Percentiles rank a stretch among this genome's conserved stretches.
Conservation (phyloP, 2,888 invertebrate genomes). For the Timema podura region DNA sequence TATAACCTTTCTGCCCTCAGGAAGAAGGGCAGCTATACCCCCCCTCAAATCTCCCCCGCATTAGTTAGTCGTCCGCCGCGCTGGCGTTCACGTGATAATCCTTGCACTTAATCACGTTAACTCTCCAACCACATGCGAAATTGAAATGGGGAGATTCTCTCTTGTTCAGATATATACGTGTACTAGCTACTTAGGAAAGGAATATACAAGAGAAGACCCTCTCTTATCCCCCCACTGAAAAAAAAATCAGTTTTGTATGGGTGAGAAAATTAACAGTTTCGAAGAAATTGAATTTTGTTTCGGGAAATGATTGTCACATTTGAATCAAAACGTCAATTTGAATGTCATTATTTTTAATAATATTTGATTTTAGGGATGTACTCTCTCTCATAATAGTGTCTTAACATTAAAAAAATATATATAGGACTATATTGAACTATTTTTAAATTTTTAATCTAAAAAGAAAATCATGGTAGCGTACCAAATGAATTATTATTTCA, state of each 20-base stretch:
- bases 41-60: not conserved
- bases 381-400: no score
- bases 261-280: slow-evolving; percentile 7
- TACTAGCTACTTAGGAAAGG: no score
- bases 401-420: not conserved
- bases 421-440: not conserved
- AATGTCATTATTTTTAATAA: no score
- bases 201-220: no score
- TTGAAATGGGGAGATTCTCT: not conserved
- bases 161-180: no score
- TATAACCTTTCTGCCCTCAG: not conserved
- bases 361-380: no score
- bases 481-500: not conserved
- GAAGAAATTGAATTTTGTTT: not conserved
- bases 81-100: not conserved
- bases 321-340: no score
- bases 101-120: slow-evolving; percentile 12
- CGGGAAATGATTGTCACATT: not conserved
- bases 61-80: not conserved
- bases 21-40: no score
- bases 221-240: no score
- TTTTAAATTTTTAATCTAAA: not conserved
- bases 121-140: slow-evolving; percentile 11
- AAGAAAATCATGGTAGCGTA: not conserved
- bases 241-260: no score